phyloP scores from a whole-genome alignment of 1,140 invertebrate species.

The Atta colombica region DNA sequence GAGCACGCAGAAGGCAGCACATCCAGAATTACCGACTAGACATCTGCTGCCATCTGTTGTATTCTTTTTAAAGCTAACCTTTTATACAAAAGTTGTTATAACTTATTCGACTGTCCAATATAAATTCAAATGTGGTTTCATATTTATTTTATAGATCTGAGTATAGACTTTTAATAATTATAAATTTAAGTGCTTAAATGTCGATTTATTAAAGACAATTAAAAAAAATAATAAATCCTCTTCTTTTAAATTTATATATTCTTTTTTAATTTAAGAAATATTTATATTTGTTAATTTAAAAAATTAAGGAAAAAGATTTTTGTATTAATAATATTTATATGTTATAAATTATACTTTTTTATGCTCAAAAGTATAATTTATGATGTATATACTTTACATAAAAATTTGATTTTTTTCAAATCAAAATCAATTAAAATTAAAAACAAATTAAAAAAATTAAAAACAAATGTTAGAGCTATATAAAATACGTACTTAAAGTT shows the following conservation, averaged over 20 bases:
- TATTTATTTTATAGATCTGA: background rate
- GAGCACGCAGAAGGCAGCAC: conserved; percentile 81
- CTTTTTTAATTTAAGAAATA: background rate
- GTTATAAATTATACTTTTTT: background rate
- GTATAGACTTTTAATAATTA: background rate
- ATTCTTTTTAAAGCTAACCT: conserved; percentile 58
- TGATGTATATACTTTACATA: background rate
- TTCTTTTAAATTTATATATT: background rate
- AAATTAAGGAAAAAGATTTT: background rate
- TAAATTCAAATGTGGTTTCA: background rate
- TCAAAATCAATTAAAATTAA: background rate
- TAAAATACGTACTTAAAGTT: conserved; percentile 4
- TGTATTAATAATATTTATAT: background rate
- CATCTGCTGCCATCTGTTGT: conserved; percentile 81
- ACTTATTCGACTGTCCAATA: background rate
- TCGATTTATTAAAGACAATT: background rate
- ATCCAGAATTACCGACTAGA: conserved; percentile 83
- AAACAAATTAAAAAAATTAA: background rate
- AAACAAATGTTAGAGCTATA: background rate
- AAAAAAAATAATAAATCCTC: background rate
- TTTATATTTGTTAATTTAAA: conserved; percentile 7
- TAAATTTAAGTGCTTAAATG: background rate
- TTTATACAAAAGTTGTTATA: background rate
- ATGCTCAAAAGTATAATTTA: no score
- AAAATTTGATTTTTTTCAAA: background rate